Evolutionary conservation across 2,888 invertebrate genomes (phyloP), one percentile per base, ranked within the genome.

Genomic region (Clunio marinus): DNA sequence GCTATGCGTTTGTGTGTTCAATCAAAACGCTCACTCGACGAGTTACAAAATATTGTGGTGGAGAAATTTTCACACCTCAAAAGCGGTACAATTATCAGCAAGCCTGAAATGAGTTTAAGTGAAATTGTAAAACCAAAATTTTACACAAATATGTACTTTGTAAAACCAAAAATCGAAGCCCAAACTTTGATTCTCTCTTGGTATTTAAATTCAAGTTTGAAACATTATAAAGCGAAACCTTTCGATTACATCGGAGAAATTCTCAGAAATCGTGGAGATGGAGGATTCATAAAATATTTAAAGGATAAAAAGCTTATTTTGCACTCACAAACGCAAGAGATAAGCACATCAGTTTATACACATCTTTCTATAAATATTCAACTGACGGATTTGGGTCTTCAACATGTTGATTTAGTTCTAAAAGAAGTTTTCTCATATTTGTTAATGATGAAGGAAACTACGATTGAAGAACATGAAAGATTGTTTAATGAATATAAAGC

Each of bases 1-100:
- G 83, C 90, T 72, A 95, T 96, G 93, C 92, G 89, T 5, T 78
- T 95, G 1, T 89, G 90, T 57, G 83, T 94, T 17, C 92, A 93
- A 81, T 88, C 88, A 28, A 74, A 76, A 1, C 70, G 76, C 37
- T 76, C 77, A 1, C 74, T 79, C 7, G 77, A 78, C 13, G 76
- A 76, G n/a, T 69, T 79, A 15, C 78, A 79, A 67, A 65, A 27
- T 0, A n/a, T 68, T 13, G 28, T 57, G 5, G 17, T 35, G 10
- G 51, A 68, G 5, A 59, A 41, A 27, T 68, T 68, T 28, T 68
- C 59, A 13, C 35, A 5, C 7, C 37, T 68, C 17, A 20, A 25
- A 28, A 17, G 15, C 28, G 63, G 46, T 5, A 27, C n/a, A 1
- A 17, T 46, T 27, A 8, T 13, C 3, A 25, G 20, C 4, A 15